phyloP scores from a whole-genome alignment of 2,888 invertebrate genomes.

The Ecdyonurus torrentis region DNA sequence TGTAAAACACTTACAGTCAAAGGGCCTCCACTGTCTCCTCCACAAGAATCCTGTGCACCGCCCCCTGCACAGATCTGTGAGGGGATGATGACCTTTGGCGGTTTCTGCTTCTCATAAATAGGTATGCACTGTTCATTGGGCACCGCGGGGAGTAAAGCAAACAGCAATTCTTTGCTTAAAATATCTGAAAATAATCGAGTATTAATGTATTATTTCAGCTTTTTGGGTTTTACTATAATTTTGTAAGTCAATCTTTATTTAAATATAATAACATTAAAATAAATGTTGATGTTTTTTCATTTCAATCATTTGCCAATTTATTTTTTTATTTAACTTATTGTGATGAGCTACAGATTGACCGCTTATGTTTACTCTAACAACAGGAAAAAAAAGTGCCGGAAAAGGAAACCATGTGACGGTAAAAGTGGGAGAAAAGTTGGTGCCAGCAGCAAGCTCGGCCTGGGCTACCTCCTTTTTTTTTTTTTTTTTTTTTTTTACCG shows the following conservation, averaged over 20 bases:
- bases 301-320: no score
- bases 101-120: not conserved
- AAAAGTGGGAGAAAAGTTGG: no score
- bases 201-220: not conserved
- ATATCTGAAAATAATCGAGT: not conserved
- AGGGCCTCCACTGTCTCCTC: conserved; percentile 17
- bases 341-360: no score
- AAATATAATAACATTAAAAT: not conserved
- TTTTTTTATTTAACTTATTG: no score
- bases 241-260: no score
- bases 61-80: conserved; percentile 13
- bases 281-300: not conserved
- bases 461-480: no score
- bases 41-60: conserved; percentile 13
- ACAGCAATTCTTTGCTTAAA: not conserved
- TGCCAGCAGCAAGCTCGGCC: no score
- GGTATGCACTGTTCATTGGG: not conserved
- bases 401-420: no score
- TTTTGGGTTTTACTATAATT: not conserved
- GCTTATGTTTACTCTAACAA: no score
- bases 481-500: no score
- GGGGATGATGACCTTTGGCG: not conserved
- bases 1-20: conserved; percentile 14
- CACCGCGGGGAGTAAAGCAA: not conserved
- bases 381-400: no score